Percentiles rank a stretch among this genome's conserved stretches.
These are phyloP conservation scores for Euclidia mi DNA, from an alignment of 2,888 invertebrate species.

Conservation along the genomic window DNA sequence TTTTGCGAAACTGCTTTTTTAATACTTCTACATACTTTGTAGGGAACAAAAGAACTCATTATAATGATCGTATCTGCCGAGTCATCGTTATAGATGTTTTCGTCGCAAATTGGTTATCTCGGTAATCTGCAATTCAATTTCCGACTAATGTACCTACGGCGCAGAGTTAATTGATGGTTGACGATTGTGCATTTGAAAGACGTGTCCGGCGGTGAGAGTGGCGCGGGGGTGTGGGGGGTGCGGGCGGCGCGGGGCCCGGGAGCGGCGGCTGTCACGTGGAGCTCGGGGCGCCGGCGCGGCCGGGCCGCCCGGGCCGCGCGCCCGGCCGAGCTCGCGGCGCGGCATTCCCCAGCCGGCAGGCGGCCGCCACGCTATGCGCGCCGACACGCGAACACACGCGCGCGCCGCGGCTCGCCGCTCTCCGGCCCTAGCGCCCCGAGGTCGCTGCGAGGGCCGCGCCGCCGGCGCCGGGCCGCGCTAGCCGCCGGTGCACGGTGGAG, in stretches of 20 bases:
- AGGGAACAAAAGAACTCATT: not conserved
- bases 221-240: conserved; percentile 55
- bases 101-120: conserved; percentile 52
- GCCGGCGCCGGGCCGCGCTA: conserved; percentile 80
- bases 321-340: conserved; percentile 77
- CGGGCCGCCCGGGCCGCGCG: conserved; percentile 79
- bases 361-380: conserved; percentile 80
- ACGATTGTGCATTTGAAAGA: conserved; percentile 84
- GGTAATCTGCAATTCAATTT: conserved; percentile 64
- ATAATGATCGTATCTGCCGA: not conserved
- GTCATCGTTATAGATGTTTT: conserved; percentile 44
- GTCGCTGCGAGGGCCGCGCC: conserved; percentile 81
- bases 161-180: conserved; percentile 80
- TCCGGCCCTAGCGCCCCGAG: conserved; percentile 77
- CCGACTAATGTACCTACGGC: conserved; percentile 59
- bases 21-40: not conserved
- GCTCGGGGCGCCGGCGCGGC: conserved; percentile 85
- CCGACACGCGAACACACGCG: conserved; percentile 70
- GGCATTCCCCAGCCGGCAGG: conserved; percentile 84
- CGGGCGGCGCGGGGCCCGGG: conserved; percentile 57
- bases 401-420: conserved; percentile 78
- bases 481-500: conserved; percentile 80
- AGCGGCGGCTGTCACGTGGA: conserved; percentile 78
- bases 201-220: conserved; percentile 72
- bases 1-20: not conserved